Conservation (phyloP, 2,113 vertebrate species). For the Chloropsis hardwickii region DNA sequence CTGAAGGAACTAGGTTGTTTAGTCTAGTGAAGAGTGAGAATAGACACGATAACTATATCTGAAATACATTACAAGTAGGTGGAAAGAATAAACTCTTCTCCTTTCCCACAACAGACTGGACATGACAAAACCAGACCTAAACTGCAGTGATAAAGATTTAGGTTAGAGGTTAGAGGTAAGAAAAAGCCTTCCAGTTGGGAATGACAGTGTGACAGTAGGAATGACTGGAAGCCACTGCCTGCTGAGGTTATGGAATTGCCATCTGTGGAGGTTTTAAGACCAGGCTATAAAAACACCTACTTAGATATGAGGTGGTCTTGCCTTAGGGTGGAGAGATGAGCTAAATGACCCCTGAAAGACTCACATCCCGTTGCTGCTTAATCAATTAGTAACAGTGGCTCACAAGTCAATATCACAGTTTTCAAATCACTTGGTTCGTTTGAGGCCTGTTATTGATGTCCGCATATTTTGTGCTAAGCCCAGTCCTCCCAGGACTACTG, state of each 20-base stretch:
- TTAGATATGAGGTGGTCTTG: neutral
- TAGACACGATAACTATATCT: neutral
- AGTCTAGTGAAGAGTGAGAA: constrained; percentile 44
- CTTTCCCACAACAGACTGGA: neutral
- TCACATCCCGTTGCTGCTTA: neutral
- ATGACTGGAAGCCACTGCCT: neutral
- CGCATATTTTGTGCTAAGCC: neutral
- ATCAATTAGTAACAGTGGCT: neutral
- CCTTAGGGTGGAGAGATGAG: neutral
- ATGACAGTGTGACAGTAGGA: neutral
- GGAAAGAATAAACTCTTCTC: constrained; percentile 24
- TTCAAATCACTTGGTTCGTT: neutral
- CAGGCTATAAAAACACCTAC: neutral
- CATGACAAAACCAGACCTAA: neutral
- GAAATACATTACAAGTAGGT: neutral
- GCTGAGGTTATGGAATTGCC: neutral
- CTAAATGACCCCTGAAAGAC: neutral
- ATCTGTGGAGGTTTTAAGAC: neutral
- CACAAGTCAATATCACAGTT: neutral
- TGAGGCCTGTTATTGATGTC: neutral
- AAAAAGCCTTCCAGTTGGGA: neutral
- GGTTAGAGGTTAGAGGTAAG: neutral
- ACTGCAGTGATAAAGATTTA: neutral
- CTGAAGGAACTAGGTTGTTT: constrained; percentile 70
- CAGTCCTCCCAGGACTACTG: neutral